A percentile compares a stretch with the other conserved stretches of the same genome.
phyloP scores from a whole-genome alignment of 2,888 invertebrate species.

The Cyclophora punctaria region DNA sequence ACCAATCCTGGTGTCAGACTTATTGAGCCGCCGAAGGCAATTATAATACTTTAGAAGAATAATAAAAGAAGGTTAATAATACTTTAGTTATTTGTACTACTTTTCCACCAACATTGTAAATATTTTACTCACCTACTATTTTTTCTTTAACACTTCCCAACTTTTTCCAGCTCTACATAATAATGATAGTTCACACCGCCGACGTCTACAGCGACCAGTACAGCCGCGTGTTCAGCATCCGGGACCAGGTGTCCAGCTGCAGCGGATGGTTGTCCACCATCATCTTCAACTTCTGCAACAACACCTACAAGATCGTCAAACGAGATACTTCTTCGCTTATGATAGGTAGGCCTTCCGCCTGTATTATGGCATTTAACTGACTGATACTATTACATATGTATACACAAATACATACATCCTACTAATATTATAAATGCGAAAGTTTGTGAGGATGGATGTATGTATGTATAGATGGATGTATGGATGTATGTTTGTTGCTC shows the following conservation, averaged over 20 bases:
- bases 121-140: background rate
- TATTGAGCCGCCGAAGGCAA: no score
- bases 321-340: conserved; percentile 55
- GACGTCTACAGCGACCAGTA: conserved; percentile 22
- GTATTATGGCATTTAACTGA: no score
- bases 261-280: conserved; percentile 50
- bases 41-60: no score
- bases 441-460: no score
- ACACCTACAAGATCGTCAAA: conserved; percentile 53
- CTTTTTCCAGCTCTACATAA: conserved; percentile 38
- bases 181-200: conserved; percentile 28
- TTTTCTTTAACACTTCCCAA: conserved; percentile 15
- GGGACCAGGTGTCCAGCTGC: conserved; percentile 46
- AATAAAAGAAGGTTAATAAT: no score
- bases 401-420: no score
- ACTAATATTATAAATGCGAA: no score
- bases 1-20: no score
- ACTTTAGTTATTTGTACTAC: no score
- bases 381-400: no score
- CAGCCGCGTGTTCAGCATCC: conserved; percentile 36
- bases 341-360: conserved; percentile 36
- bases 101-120: background rate
- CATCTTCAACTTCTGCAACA: conserved; percentile 53
- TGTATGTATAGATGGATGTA: no score
- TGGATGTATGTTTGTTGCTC: no score